Evolutionary conservation across 2,888 invertebrate genomes (phyloP).

Genomic region (Seira musarum): DNA sequence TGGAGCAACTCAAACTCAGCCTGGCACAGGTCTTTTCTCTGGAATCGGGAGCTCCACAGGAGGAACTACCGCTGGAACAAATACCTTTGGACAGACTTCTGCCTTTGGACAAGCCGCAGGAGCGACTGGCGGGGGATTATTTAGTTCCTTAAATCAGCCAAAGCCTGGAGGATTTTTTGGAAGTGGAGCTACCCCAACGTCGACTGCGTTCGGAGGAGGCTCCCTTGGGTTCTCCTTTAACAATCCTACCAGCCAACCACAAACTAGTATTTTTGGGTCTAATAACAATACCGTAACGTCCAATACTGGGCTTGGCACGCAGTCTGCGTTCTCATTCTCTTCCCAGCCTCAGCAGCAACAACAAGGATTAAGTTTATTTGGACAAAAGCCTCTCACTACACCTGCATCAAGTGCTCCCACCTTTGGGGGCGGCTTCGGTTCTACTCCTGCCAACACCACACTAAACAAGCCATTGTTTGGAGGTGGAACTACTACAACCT

Average conservation of each 20-base stretch:
- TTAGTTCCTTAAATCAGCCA: conserved; percentile 62
- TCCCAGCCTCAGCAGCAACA: conserved; percentile 48
- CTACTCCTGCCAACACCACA: conserved; percentile 66
- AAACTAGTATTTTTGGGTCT: conserved; percentile 59
- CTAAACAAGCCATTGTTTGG: conserved; percentile 68
- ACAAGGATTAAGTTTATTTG: conserved; percentile 68
- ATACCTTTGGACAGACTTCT: conserved; percentile 73
- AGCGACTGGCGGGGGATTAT: conserved; percentile 69
- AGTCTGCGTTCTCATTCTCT: conserved; percentile 54
- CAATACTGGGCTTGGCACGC: conserved; percentile 68
- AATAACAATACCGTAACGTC: conserved; percentile 55
- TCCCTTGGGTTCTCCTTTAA: conserved; percentile 66
- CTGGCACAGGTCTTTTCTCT: conserved; percentile 66
- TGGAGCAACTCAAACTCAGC: conserved; percentile 62
- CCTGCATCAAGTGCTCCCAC: conserved; percentile 71
- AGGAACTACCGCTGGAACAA: conserved; percentile 62
- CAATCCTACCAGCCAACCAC: conserved; percentile 65
- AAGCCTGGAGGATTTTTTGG: conserved; percentile 67
- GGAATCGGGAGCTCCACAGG: conserved; percentile 70
- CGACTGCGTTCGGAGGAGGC: conserved; percentile 57
- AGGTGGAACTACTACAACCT: conserved; percentile 71
- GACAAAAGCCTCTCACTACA: conserved; percentile 71
- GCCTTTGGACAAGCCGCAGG: conserved; percentile 76
- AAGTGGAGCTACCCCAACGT: conserved; percentile 68
- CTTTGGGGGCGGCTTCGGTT: conserved; percentile 73